A percentile compares a stretch with the other conserved stretches of the same genome.
phyloP scores from a whole-genome alignment of 2,888 invertebrate genomes.

The Rhaphigaster nebulosa region DNA sequence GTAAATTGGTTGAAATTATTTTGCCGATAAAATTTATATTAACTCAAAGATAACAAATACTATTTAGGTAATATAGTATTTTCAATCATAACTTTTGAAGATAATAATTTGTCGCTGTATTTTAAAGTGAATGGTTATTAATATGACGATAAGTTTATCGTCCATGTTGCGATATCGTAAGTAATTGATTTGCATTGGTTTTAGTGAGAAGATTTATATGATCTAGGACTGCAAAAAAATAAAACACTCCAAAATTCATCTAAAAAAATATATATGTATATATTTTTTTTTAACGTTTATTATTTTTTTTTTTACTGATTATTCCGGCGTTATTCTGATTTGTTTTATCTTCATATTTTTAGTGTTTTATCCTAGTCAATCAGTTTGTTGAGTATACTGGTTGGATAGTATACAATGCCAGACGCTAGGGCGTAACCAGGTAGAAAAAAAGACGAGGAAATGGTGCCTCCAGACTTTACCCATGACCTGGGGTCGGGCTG shows the following conservation, averaged over 20 bases:
- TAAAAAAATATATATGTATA: too few relatives aligned
- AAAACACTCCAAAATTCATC: neutral
- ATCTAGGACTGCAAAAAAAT: neutral
- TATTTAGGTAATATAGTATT: neutral
- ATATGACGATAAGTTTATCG: neutral
- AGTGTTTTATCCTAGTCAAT: neutral
- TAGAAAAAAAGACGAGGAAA: constrained; percentile 41
- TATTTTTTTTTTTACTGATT: neutral
- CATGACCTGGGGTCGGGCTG: neutral
- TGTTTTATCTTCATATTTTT: neutral
- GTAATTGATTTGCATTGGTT: too few relatives aligned
- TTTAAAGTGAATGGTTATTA: neutral
- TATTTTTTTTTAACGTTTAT: too few relatives aligned
- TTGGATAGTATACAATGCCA: neutral
- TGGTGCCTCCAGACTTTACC: neutral
- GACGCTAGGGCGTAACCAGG: constrained; percentile 34
- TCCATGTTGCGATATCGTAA: neutral
- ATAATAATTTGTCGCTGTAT: neutral
- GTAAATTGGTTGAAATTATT: too few relatives aligned
- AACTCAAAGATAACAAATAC: neutral
- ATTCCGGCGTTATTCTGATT: neutral
- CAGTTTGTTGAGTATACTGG: neutral
- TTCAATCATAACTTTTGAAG: neutral
- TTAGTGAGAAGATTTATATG: too few relatives aligned
- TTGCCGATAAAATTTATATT: neutral